Evolutionary conservation across 2,797 vertebrate species (phyloP), one percentile per base, ranked within the genome.

Genomic region (Geotrypetes seraphini): DNA sequence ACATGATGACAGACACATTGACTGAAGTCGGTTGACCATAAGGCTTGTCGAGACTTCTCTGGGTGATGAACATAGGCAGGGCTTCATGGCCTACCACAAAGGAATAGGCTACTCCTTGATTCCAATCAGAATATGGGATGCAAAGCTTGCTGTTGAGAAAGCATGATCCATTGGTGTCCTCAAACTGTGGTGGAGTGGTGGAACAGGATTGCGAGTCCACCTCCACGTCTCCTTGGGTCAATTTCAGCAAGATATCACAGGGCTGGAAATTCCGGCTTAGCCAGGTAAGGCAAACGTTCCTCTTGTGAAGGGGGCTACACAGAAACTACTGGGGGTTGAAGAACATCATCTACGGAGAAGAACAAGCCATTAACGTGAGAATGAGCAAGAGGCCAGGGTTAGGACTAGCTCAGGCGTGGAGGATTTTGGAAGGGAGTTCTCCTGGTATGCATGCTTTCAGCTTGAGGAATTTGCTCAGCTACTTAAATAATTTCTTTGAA

Each of bases 181-280:
- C 67, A 0, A 12, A 13, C 0, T 5, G 11, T 0, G 64, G 42
- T 3, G 16, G 2, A 1, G 22, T 16, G 12, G 25, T 36, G 14
- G 17, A 31, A 3, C 7, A 55, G 5, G 42, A 12, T 4, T 32
- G 4, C 0, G 4, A 0, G 3, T 10, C 1, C 10, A 53, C 0
- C 0, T 26, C 3, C 3, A 25, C 2, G 2, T 53, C 14, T 1
- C 14, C 12, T 1, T 25, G 35, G 14, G 57, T 43, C 89, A 89
- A 92, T 21, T 33, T 71, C 13, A 91, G 47, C 1, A 44, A 25
- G 34, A 65, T 11, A 0, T 10, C 7, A 0, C 47, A 8, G 2
- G 88, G 87, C 3, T 52, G 39, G 69, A 87, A 90, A 7, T 39
- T 22, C 46, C 50, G 75, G 40, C 79, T 69, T 49, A 81, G 28